phyloP scores from a whole-genome alignment of 1,140 invertebrate species.

The Sycophaga agraensis region DNA sequence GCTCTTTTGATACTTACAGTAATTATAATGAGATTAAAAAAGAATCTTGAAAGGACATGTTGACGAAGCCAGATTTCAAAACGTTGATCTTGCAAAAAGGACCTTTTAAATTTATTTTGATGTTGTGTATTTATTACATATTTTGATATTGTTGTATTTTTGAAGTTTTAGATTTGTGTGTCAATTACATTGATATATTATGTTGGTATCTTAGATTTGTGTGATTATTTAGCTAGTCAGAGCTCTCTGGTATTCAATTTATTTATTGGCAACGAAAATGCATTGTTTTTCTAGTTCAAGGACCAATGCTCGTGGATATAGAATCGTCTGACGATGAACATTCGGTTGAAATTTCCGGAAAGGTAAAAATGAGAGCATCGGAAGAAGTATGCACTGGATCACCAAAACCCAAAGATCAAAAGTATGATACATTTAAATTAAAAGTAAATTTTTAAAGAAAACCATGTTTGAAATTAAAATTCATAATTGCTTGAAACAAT shows the following conservation, averaged over 20 bases:
- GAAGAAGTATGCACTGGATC: conserved; percentile 51
- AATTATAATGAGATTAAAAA: background rate
- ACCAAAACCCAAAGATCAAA: conserved; percentile 55
- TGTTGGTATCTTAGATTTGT: conserved; percentile 24
- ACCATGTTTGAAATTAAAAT: no score
- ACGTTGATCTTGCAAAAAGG: conserved; percentile 29
- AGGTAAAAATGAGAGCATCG: conserved; percentile 56
- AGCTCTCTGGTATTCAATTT: background rate
- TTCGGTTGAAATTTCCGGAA: conserved; percentile 70
- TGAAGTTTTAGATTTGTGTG: conserved; percentile 28
- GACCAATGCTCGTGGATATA: conserved; percentile 56
- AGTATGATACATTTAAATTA: no score
- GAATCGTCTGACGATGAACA: conserved; percentile 80
- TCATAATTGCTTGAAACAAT: no score
- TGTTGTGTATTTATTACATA: conserved; percentile 27
- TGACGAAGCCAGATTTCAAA: conserved; percentile 27
- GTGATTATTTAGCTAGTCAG: conserved; percentile 16
- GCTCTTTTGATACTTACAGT: no score
- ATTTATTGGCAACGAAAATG: conserved; percentile 7
- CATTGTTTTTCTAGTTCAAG: conserved; percentile 36
- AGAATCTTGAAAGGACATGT: conserved; percentile 24
- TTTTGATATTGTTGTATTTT: conserved; percentile 28
- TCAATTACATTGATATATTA: conserved; percentile 20
- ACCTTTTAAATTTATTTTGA: conserved; percentile 24
- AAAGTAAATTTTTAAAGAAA: no score